Percentiles rank a stretch among this genome's conserved stretches.
phyloP scores from a whole-genome alignment of 2,888 invertebrate genomes.

The Lasius fuliginosus region DNA sequence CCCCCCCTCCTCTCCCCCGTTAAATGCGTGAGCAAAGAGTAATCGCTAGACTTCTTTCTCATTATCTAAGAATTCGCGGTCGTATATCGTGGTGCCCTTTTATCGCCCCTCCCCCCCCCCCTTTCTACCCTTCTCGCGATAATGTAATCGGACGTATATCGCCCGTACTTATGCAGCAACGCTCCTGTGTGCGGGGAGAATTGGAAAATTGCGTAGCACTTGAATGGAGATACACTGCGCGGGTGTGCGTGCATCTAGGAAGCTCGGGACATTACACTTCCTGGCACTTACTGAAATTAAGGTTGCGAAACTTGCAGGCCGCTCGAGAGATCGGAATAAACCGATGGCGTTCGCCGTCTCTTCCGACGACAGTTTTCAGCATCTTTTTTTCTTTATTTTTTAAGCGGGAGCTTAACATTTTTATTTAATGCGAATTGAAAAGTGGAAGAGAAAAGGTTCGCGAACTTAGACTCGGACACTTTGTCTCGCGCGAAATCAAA shows the following conservation, averaged over 20 bases:
- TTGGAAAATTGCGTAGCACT: constrained; percentile 58
- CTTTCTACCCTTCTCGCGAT: constrained; percentile 14
- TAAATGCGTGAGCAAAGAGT: background rate
- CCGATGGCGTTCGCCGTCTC: background rate
- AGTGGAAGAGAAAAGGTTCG: background rate
- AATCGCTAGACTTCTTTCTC: background rate
- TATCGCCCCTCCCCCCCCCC: background rate
- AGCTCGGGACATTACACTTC: constrained; percentile 60
- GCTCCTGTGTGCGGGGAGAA: constrained; percentile 42
- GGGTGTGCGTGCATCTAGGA: constrained; percentile 48
- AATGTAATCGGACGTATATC: constrained; percentile 50
- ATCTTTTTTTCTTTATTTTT: background rate
- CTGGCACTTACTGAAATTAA: constrained; percentile 71
- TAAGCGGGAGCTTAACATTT: background rate
- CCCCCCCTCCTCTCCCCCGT: background rate
- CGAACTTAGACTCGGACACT: background rate
- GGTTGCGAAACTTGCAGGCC: constrained; percentile 61
- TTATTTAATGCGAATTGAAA: background rate
- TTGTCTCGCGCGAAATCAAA: background rate
- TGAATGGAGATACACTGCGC: constrained; percentile 21
- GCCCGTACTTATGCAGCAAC: constrained; percentile 41
- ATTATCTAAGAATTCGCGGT: constrained; percentile 29
- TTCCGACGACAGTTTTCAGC: constrained; percentile 8
- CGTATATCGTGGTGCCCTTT: constrained; percentile 7
- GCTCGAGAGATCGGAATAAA: constrained; percentile 51